Evolutionary conservation across 2,888 invertebrate species (phyloP).

Genomic region (Caradrina clavipalpis): DNA sequence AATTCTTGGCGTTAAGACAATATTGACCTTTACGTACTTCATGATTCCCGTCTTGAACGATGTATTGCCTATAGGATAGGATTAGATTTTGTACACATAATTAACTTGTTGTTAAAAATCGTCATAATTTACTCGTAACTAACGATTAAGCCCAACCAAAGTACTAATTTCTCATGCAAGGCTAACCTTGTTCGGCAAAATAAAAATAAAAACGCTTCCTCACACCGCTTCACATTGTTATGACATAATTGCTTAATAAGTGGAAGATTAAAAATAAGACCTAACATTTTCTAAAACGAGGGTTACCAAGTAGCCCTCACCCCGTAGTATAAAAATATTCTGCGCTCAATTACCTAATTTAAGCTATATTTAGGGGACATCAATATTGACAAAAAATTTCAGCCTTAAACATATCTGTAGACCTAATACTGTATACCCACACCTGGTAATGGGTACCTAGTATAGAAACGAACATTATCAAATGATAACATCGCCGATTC

Average conservation of each 20-base stretch:
- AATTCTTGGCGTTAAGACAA: background rate
- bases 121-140: background rate
- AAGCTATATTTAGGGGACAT: conserved; percentile 22
- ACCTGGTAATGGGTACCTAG: background rate
- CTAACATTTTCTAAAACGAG: conserved; percentile 6
- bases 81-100: background rate
- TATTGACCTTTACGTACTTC: too few relatives aligned
- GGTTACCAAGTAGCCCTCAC: background rate
- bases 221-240: conserved; percentile 16
- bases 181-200: background rate
- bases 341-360: background rate
- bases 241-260: conserved; percentile 22
- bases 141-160: background rate
- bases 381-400: conserved; percentile 21
- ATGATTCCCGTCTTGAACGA: background rate
- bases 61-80: background rate
- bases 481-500: conserved; percentile 5
- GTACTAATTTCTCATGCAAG: background rate
- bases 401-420: conserved; percentile 10
- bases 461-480: conserved; percentile 1
- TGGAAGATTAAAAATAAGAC: conserved; percentile 26
- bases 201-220: conserved; percentile 6
- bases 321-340: conserved; percentile 18
- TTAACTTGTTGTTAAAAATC: background rate
- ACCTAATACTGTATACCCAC: too few relatives aligned